Evolutionary conservation across 2,113 vertebrate genomes (phyloP).

Genomic region (Rhinolophus ferrumequinum): DNA sequence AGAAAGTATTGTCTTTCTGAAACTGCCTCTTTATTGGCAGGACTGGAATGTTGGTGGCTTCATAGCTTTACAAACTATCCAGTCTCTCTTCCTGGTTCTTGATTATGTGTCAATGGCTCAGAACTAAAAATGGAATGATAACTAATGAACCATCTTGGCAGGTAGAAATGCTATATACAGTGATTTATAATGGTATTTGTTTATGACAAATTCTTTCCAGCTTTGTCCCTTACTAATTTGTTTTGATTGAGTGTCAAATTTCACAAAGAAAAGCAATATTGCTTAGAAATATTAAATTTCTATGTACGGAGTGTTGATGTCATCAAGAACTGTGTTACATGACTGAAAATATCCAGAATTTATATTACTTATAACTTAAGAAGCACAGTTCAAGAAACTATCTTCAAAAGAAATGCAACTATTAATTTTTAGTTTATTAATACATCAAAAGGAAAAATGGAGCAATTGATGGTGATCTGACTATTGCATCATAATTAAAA

Average conservation of each 20-base stretch:
- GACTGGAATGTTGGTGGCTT: background rate
- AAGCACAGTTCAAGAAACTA: background rate
- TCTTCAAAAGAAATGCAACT: background rate
- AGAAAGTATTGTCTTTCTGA: background rate
- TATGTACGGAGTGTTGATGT: background rate
- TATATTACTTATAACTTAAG: background rate
- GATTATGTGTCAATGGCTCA: slow-evolving; percentile 21
- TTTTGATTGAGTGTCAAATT: background rate
- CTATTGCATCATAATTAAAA: background rate
- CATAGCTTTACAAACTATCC: background rate
- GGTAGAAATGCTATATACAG: background rate
- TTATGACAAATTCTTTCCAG: slow-evolving; percentile 46
- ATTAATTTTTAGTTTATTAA: background rate
- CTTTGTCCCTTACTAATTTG: background rate
- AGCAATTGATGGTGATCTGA: background rate
- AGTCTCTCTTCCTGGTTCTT: background rate
- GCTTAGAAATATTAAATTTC: background rate
- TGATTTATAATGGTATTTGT: slow-evolving; percentile 3
- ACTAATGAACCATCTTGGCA: slow-evolving; percentile 49
- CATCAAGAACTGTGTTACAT: background rate
- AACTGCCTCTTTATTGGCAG: background rate
- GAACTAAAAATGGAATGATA: slow-evolving; percentile 47
- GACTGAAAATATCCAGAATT: background rate
- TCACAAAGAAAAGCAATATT: slow-evolving; percentile 41
- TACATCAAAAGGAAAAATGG: background rate